These are phyloP conservation scores for Threskiornis aethiopicus DNA, from an alignment of 2,797 vertebrate species.

Conservation along the genomic window DNA sequence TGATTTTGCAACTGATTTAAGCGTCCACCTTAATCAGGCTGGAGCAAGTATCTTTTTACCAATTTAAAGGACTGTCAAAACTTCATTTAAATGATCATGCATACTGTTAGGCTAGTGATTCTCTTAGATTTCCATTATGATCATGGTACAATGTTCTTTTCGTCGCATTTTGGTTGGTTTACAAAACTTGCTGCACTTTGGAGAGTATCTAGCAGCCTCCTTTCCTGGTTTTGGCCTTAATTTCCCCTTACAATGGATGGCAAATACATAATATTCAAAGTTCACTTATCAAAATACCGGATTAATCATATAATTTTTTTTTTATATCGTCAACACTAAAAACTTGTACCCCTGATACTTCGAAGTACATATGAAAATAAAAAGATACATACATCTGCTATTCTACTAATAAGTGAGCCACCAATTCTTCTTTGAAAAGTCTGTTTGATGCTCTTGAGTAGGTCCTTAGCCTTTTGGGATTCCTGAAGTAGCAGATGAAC, in stretches of 20 bases:
- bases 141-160: neutral
- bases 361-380: neutral
- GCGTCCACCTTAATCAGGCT: neutral
- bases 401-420: slow-evolving; percentile 29
- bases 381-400: slow-evolving; percentile 65
- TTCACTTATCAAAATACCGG: neutral
- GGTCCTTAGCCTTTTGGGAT: slow-evolving; percentile 69
- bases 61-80: neutral
- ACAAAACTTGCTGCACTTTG: neutral
- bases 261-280: neutral
- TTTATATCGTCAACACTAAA: neutral
- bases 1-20: neutral
- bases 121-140: neutral
- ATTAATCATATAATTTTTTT: neutral
- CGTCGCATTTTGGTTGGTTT: neutral
- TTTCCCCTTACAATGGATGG: neutral
- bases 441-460: slow-evolving; percentile 69
- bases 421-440: slow-evolving; percentile 42
- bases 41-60: neutral
- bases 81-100: neutral
- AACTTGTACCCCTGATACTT: neutral
- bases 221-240: neutral
- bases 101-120: neutral
- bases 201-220: neutral
- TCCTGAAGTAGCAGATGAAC: slow-evolving; percentile 70